Evolutionary conservation across 1,140 invertebrate genomes (phyloP).

Genomic region (Anoplophora glabripennis): DNA sequence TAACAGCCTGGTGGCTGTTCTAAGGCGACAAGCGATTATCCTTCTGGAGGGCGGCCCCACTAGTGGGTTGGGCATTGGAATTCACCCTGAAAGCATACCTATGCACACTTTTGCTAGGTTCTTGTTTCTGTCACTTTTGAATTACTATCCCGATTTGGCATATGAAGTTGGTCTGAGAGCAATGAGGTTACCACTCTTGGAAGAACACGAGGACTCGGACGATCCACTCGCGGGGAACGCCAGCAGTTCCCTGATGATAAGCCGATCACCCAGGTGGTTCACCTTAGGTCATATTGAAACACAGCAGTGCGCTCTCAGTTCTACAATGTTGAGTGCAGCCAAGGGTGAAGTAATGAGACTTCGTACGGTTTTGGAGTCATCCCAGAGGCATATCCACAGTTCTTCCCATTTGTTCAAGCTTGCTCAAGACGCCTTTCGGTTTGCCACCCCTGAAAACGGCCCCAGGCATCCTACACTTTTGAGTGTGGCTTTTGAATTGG

Average conservation of each 20-base stretch:
- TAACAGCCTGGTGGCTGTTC: constrained; percentile 61
- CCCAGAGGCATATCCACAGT: constrained; percentile 76
- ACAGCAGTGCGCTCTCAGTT: constrained; percentile 77
- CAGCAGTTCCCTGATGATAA: constrained; percentile 53
- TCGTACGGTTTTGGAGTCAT: constrained; percentile 70
- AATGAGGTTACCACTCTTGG: constrained; percentile 72
- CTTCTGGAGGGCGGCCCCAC: constrained; percentile 70
- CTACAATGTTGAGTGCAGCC: constrained; percentile 72
- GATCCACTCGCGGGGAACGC: constrained; percentile 51
- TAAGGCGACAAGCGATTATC: constrained; percentile 59
- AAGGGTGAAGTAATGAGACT: constrained; percentile 69
- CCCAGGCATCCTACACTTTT: constrained; percentile 69
- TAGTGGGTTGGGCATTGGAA: constrained; percentile 70
- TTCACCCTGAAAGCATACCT: constrained; percentile 74
- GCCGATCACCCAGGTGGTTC: constrained; percentile 66
- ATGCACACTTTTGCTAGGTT: constrained; percentile 82
- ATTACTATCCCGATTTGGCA: constrained; percentile 72
- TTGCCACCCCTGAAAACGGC: constrained; percentile 72
- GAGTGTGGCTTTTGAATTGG: constrained; percentile 76
- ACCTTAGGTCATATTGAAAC: constrained; percentile 74
- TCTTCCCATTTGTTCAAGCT: constrained; percentile 80
- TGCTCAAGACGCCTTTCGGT: constrained; percentile 79
- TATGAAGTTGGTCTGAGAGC: constrained; percentile 65
- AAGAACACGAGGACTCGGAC: constrained; percentile 67
- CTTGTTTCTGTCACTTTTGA: constrained; percentile 71